Percentiles rank a stretch among this genome's conserved stretches.
These are phyloP conservation scores for Adela reaumurella DNA, from an alignment of 2,888 invertebrate genomes.

Conservation along the genomic window DNA sequence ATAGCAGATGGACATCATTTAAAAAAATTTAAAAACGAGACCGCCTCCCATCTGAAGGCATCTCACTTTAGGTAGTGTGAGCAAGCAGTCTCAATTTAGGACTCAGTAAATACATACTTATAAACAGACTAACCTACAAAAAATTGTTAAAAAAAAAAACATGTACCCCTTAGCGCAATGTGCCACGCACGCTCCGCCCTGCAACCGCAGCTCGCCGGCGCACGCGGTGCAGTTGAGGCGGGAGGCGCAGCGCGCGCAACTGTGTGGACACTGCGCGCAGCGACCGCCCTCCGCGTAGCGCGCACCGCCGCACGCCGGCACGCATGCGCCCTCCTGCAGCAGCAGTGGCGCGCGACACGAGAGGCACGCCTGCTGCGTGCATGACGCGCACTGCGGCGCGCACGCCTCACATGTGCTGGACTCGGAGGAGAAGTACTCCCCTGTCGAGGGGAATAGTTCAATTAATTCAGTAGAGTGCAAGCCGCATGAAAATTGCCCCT, in stretches of 20 bases:
- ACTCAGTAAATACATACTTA: too few species aligned
- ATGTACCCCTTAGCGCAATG: conserved; percentile 61
- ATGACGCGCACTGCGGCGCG: conserved; percentile 77
- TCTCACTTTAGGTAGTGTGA: too few species aligned
- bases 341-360: conserved; percentile 72
- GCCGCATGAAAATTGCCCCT: neutral
- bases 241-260: conserved; percentile 73
- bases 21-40: too few species aligned
- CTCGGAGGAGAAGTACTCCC: conserved; percentile 62
- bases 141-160: too few species aligned
- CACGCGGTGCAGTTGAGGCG: conserved; percentile 79
- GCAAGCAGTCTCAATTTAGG: too few species aligned
- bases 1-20: too few species aligned
- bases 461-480: neutral
- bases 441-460: conserved; percentile 33
- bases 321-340: conserved; percentile 58
- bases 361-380: conserved; percentile 75
- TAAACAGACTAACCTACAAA: too few species aligned
- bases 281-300: conserved; percentile 68
- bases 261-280: conserved; percentile 77
- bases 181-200: conserved; percentile 79
- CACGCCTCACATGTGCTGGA: conserved; percentile 69
- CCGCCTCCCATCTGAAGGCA: too few species aligned
- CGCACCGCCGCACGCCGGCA: conserved; percentile 3
- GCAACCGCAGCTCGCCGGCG: conserved; percentile 69